Conservation (phyloP, 1,140 invertebrate genomes). For the Octopus sinensis region DNA sequence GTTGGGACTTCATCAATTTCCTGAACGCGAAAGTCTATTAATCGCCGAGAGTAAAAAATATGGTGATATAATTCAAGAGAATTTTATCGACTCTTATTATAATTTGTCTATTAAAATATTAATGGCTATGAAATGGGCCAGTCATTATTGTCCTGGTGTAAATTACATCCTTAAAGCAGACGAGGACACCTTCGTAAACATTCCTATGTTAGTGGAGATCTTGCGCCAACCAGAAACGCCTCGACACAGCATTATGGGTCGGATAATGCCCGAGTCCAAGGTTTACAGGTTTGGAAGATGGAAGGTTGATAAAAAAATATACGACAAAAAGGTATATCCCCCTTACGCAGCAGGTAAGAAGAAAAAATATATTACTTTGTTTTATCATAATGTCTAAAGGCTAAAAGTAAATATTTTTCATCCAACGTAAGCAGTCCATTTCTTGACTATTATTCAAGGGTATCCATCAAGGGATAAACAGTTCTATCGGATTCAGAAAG, state of each 20-base stretch:
- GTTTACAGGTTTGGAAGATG: slow-evolving; percentile 43
- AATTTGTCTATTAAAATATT: slow-evolving; percentile 33
- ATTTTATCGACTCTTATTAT: slow-evolving; percentile 31
- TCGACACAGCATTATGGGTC: slow-evolving; percentile 20
- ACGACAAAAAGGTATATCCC: slow-evolving; percentile 41
- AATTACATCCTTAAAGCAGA: slow-evolving; percentile 38
- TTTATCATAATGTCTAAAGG: no score
- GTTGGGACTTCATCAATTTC: not conserved
- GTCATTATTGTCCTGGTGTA: slow-evolving; percentile 22
- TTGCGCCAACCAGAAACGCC: slow-evolving; percentile 21
- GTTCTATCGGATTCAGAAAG: no score
- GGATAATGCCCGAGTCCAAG: slow-evolving; percentile 28
- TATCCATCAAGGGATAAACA: no score
- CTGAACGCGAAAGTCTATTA: not conserved
- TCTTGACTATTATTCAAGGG: no score
- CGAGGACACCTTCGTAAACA: slow-evolving; percentile 62
- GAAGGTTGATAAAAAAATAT: slow-evolving; percentile 37
- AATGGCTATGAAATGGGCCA: slow-evolving; percentile 34
- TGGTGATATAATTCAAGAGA: slow-evolving; percentile 35
- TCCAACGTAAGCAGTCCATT: no score
- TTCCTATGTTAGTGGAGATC: slow-evolving; percentile 35
- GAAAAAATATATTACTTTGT: not conserved
- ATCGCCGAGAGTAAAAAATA: slow-evolving; percentile 24
- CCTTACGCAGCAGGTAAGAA: slow-evolving; percentile 31
- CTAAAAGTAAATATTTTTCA: no score